phyloP scores from a whole-genome alignment of 2,113 vertebrate genomes.

The Sapayoa aenigma region DNA sequence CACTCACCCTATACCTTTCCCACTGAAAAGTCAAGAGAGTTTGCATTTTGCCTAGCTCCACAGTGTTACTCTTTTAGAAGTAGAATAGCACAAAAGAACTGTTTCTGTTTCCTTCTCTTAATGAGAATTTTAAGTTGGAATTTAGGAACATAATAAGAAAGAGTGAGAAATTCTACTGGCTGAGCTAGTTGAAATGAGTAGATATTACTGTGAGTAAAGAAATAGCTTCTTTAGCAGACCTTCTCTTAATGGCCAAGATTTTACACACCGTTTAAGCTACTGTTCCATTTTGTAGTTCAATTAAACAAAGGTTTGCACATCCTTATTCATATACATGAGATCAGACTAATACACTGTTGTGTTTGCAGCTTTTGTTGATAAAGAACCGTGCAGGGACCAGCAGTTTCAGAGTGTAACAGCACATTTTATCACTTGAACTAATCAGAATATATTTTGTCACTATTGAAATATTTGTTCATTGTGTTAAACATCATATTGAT shows the following conservation, averaged over 20 bases:
- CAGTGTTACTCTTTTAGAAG: not conserved
- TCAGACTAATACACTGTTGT: not conserved
- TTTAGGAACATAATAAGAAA: not conserved
- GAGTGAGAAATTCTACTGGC: not conserved
- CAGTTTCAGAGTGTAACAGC: not conserved
- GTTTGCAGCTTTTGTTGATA: not conserved
- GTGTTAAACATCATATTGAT: not conserved
- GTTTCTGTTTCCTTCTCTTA: not conserved
- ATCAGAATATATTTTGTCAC: conserved; percentile 24
- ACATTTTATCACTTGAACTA: conserved; percentile 2
- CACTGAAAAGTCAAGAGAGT: not conserved
- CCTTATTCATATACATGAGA: not conserved
- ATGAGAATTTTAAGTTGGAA: not conserved
- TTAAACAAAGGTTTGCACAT: conserved; percentile 10
- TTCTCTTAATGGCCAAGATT: not conserved
- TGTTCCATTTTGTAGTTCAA: not conserved
- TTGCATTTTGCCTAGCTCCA: not conserved
- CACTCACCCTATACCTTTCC: not conserved
- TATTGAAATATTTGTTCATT: conserved; percentile 20
- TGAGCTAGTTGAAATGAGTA: not conserved
- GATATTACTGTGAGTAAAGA: not conserved
- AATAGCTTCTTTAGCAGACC: not conserved
- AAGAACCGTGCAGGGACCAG: not conserved
- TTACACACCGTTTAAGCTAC: not conserved
- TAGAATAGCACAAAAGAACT: not conserved